These are phyloP conservation scores for Aramus guarauna DNA, from an alignment of 2,113 vertebrate species.

Conservation along the genomic window DNA sequence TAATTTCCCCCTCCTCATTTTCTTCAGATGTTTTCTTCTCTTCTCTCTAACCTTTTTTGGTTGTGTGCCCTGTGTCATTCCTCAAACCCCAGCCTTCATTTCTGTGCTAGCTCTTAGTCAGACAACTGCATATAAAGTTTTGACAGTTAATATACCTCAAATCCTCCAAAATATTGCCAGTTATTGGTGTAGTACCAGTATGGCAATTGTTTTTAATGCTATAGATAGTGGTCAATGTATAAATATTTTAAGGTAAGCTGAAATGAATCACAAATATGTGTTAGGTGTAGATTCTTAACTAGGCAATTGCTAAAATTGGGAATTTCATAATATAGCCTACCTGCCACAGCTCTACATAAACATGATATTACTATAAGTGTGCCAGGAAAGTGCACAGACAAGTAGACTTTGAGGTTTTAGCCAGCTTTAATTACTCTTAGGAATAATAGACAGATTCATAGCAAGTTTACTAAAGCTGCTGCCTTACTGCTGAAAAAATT, in stretches of 20 bases:
- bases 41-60: background rate
- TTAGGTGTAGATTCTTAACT: background rate
- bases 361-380: background rate
- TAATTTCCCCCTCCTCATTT: accelerated
- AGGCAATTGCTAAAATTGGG: background rate
- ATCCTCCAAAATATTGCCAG: background rate
- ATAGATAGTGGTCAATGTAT: background rate
- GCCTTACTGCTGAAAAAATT: background rate
- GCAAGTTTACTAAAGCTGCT: background rate
- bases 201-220: background rate
- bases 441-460: background rate
- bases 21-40: background rate
- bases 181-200: background rate
- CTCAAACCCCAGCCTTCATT: background rate
- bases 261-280: background rate
- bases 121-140: background rate
- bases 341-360: background rate
- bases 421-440: background rate
- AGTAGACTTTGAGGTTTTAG: background rate
- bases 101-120: background rate
- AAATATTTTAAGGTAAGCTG: background rate
- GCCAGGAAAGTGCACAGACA: background rate
- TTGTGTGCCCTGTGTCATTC: background rate
- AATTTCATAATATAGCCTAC: background rate
- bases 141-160: background rate